Evolutionary conservation across 2,888 invertebrate genomes (phyloP).

Genomic region (Agrotis clavis): DNA sequence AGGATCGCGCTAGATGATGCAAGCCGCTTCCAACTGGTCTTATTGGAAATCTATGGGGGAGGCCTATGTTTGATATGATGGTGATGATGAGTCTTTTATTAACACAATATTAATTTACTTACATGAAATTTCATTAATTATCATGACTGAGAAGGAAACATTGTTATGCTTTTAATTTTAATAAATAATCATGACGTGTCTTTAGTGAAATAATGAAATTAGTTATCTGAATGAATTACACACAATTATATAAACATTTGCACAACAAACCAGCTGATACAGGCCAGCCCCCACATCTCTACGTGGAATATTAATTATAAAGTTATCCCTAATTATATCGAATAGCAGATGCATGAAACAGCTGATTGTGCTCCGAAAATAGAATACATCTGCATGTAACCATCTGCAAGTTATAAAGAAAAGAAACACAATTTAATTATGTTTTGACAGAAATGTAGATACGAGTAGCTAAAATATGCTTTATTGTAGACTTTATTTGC

Average conservation of each 20-base stretch:
- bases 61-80: too few species aligned
- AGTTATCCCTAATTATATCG: slow-evolving; percentile 18
- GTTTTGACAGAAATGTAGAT: too few species aligned
- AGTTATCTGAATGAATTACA: neutral
- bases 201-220: neutral
- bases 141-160: neutral
- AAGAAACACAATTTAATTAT: neutral
- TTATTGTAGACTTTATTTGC: too few species aligned
- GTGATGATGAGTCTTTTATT: too few species aligned
- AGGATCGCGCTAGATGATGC: too few species aligned
- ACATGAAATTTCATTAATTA: neutral
- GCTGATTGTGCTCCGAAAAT: slow-evolving; percentile 29
- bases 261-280: neutral
- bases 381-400: slow-evolving; percentile 22
- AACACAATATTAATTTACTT: too few species aligned
- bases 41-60: too few species aligned
- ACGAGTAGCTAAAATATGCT: too few species aligned
- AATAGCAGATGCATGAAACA: slow-evolving; percentile 40
- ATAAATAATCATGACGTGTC: neutral
- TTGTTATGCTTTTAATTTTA: neutral
- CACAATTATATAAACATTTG: neutral
- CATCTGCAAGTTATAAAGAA: too few species aligned
- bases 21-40: too few species aligned
- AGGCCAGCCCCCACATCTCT: neutral
- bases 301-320: neutral